These are phyloP conservation scores for Isichthys henryi DNA, from an alignment of 2,113 vertebrate species.

Conservation along the genomic window DNA sequence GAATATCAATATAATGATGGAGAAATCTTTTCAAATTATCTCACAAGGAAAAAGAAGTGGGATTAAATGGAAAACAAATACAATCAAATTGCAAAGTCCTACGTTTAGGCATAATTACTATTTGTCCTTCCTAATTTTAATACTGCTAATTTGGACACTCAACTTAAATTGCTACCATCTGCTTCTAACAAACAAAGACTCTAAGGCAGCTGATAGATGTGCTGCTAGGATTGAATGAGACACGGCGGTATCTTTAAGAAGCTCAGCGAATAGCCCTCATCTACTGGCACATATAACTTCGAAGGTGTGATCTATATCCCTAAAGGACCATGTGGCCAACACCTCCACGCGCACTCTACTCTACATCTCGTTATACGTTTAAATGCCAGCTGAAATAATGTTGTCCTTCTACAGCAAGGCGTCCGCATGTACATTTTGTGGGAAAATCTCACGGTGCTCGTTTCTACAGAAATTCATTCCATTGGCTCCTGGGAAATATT, in stretches of 20 bases:
- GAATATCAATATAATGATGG: not conserved
- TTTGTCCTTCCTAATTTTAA: slow-evolving; percentile 22
- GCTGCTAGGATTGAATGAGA: not conserved
- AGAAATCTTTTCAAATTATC: slow-evolving; percentile 23
- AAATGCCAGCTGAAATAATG: slow-evolving; percentile 18
- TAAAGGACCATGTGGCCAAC: slow-evolving; percentile 4
- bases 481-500: not conserved
- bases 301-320: not conserved
- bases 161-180: slow-evolving; percentile 36
- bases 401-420: not conserved
- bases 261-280: not conserved
- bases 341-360: not conserved
- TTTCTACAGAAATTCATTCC: not conserved
- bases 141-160: slow-evolving; percentile 28
- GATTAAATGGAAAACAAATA: not conserved
- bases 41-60: not conserved
- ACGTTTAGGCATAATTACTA: slow-evolving; percentile 26
- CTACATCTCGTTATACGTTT: not conserved
- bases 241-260: not conserved
- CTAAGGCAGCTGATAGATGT: not conserved
- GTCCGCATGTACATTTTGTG: not conserved
- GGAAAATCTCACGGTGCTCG: not conserved
- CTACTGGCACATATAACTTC: not conserved
- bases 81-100: not conserved
- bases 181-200: slow-evolving; percentile 24